Conservation (phyloP, 2,113 vertebrate genomes). For the Callocephalon fimbriatum region DNA sequence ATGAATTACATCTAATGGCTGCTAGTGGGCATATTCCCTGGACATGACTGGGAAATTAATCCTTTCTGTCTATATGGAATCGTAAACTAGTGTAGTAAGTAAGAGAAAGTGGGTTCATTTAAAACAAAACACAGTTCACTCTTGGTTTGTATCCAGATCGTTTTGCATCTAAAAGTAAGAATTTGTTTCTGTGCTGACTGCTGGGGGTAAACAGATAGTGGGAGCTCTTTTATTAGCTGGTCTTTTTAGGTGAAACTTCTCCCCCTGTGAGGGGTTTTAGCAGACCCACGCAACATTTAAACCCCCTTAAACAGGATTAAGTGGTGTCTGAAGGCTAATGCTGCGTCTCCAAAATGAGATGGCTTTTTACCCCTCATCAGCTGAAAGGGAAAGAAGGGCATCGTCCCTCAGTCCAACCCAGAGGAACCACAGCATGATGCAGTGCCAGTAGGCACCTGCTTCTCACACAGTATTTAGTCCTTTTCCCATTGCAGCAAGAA, state of each 20-base stretch:
- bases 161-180: background rate
- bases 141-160: background rate
- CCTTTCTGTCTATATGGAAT: background rate
- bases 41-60: background rate
- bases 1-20: background rate
- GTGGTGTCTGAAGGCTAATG: background rate
- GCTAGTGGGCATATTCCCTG: background rate
- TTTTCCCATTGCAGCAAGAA: background rate
- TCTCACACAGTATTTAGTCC: accelerated
- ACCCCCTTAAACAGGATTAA: background rate
- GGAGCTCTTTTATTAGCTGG: background rate
- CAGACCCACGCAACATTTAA: background rate
- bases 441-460: background rate
- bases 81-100: background rate
- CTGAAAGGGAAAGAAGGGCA: background rate
- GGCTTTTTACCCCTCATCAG: background rate
- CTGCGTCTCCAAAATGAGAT: background rate
- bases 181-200: background rate
- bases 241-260: background rate
- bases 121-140: background rate
- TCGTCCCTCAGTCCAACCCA: accelerated
- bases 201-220: background rate
- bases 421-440: accelerated
- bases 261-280: background rate
- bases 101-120: background rate